phyloP scores from a whole-genome alignment of 2,888 invertebrate species.

The Daptonema setosum region DNA sequence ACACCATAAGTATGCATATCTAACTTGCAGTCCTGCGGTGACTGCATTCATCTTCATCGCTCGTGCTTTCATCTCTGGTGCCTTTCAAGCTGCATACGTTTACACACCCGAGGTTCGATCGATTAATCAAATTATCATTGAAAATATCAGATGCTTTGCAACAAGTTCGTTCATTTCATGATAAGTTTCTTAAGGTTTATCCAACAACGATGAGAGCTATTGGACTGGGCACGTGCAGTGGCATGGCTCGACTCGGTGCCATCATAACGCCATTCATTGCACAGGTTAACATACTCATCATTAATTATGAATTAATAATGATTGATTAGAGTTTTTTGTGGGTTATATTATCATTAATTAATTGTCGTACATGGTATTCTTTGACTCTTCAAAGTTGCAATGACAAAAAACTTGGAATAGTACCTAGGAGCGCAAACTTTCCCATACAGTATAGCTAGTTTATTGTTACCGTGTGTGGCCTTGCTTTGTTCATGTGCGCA shows the following conservation, averaged over 20 bases:
- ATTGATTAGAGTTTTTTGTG: too few relatives aligned
- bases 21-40: slow-evolving; percentile 29
- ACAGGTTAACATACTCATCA: slow-evolving; percentile 40
- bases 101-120: slow-evolving; percentile 69
- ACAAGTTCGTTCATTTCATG: too few relatives aligned
- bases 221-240: slow-evolving; percentile 75
- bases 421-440: too few relatives aligned
- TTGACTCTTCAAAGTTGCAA: too few relatives aligned
- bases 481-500: too few relatives aligned
- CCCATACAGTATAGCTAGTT: too few relatives aligned
- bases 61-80: slow-evolving; percentile 70
- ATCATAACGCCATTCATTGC: slow-evolving; percentile 83
- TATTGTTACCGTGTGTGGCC: too few relatives aligned
- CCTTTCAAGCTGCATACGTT: slow-evolving; percentile 82
- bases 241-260: slow-evolving; percentile 69
- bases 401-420: too few relatives aligned
- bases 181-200: too few relatives aligned
- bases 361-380: too few relatives aligned
- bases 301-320: background rate
- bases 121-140: slow-evolving; percentile 1
- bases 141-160: too few relatives aligned
- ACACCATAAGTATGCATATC: too few relatives aligned
- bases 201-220: slow-evolving; percentile 66
- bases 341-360: background rate
- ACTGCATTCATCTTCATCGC: slow-evolving; percentile 66